phyloP scores from a whole-genome alignment of 2,888 invertebrate genomes.

The Drosophila differens region DNA sequence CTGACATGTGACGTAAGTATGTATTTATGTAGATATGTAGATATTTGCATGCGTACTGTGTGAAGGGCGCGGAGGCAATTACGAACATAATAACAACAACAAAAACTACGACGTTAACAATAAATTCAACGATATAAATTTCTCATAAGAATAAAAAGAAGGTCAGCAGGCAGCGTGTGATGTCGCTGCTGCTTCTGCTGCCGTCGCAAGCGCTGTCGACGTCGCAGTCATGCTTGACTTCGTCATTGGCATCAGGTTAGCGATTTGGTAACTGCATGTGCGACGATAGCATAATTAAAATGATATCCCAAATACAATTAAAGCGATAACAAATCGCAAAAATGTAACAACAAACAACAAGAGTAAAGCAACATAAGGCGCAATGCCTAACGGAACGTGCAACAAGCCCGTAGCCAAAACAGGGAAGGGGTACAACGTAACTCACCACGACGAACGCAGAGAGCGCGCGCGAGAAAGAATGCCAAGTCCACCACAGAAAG shows the following conservation, averaged over 20 bases:
- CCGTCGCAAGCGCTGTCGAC: background rate
- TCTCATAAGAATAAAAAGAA: constrained; percentile 60
- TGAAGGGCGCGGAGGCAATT: constrained; percentile 40
- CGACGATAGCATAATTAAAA: constrained; percentile 55
- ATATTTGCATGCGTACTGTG: constrained; percentile 3
- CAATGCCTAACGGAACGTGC: constrained; percentile 64
- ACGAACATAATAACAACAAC: constrained; percentile 30
- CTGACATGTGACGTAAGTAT: constrained; percentile 30
- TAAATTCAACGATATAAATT: constrained; percentile 42
- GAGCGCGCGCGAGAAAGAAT: background rate
- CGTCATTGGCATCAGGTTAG: constrained; percentile 39
- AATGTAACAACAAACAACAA: constrained; percentile 21
- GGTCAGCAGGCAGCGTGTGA: constrained; percentile 44
- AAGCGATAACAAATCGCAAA: constrained; percentile 31
- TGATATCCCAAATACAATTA: constrained; percentile 53
- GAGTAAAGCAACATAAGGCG: constrained; percentile 36
- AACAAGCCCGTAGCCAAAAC: constrained; percentile 41
- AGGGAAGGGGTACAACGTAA: constrained; percentile 14
- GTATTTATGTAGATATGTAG: background rate
- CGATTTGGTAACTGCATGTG: constrained; percentile 55
- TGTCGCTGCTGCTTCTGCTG: constrained; percentile 9
- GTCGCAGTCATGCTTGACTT: constrained; percentile 22
- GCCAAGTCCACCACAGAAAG: constrained; percentile 36
- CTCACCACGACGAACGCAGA: constrained; percentile 42
- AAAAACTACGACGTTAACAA: constrained; percentile 60